These are phyloP conservation scores for human (Homo sapiens) DNA, from an alignment of 2,113 vertebrate genomes.

Conservation along the genomic window GRCh38 chr6:46022501-46023000, in stretches of 20 bases:
- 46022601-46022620: not conserved
- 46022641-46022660: not conserved
- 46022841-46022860: not conserved
- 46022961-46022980: not conserved
- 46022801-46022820: not conserved
- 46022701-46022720: not conserved
- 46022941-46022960: not conserved
- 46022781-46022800: not conserved
- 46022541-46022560: not conserved
- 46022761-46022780: not conserved
- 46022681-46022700: not conserved
- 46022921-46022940: not conserved
- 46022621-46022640: not conserved
- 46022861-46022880: not conserved
- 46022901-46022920: not conserved
- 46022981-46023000: not conserved
- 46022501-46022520: not conserved
- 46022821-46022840: not conserved
- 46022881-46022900: not conserved
- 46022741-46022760: not conserved
- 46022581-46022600: not conserved
- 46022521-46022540: too few relatives aligned
- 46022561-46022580: not conserved
- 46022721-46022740: not conserved
- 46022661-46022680: not conserved